Conservation (phyloP, 2,797 vertebrate genomes). For the Scolopax bukidnonensis region DNA sequence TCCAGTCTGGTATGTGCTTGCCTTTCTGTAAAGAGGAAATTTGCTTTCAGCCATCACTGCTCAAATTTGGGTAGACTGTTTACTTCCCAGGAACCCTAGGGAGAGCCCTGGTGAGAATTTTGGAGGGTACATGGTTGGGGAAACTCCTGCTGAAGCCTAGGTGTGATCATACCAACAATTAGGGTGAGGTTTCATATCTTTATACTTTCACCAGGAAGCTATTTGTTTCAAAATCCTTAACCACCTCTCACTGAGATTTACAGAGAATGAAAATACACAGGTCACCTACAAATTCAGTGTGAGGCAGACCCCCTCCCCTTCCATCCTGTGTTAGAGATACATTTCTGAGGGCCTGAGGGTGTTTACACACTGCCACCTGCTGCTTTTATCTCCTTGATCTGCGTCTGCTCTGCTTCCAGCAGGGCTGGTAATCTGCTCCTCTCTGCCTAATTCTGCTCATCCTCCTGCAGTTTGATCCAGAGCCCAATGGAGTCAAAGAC, state of each 20-base stretch:
- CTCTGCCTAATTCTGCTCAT: neutral
- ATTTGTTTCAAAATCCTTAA: constrained; percentile 4
- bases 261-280: neutral
- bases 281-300: neutral
- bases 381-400: neutral
- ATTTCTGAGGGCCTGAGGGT: neutral
- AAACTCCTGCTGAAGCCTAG: neutral
- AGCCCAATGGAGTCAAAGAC: constrained; percentile 35
- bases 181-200: neutral
- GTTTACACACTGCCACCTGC: constrained; percentile 31
- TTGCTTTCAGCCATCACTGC: neutral
- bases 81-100: neutral
- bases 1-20: neutral
- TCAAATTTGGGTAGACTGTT: neutral
- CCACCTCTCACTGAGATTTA: neutral
- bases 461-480: constrained; percentile 21
- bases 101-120: neutral
- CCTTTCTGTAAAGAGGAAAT: neutral
- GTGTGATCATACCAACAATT: neutral
- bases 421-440: neutral
- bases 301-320: neutral
- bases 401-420: neutral
- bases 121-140: neutral
- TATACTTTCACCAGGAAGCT: neutral
- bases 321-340: neutral